Percentiles rank a stretch among this genome's conserved stretches.
phyloP scores from a whole-genome alignment of 2,113 vertebrate genomes.

The Henicopernis longicauda region DNA sequence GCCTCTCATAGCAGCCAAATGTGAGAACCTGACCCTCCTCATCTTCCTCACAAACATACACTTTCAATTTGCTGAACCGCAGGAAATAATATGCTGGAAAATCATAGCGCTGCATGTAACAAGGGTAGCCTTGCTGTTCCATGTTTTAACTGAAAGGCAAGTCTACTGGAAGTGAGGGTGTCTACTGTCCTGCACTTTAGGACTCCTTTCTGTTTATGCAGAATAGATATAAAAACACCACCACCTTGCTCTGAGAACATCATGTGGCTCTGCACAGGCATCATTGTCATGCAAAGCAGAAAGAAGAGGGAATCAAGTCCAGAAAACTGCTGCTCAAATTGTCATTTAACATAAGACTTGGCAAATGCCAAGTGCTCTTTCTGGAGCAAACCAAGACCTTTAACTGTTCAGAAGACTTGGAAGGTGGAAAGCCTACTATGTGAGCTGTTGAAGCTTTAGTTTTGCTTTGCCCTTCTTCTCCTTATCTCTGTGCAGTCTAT shows the following conservation, averaged over 20 bases:
- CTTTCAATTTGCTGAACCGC: not conserved
- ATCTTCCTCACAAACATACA: not conserved
- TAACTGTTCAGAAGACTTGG: not conserved
- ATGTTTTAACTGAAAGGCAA: fast-evolving
- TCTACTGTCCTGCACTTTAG: not conserved
- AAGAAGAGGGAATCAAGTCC: not conserved
- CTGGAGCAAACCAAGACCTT: not conserved
- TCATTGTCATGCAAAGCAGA: not conserved
- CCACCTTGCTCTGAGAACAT: not conserved
- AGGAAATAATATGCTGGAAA: not conserved
- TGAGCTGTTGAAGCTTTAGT: not conserved
- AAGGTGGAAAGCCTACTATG: not conserved
- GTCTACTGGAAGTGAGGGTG: not conserved
- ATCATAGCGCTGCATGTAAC: not conserved
- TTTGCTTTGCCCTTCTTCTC: not conserved
- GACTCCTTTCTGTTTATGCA: not conserved
- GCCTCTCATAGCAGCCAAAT: not conserved
- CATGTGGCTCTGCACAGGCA: not conserved
- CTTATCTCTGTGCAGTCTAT: not conserved
- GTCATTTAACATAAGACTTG: not conserved
- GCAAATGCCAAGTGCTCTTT: not conserved
- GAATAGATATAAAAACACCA: not conserved
- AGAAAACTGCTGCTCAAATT: not conserved
- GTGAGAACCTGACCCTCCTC: not conserved
- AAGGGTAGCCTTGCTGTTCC: fast-evolving